Percentiles rank a stretch among this genome's conserved stretches.
Conservation (phyloP, 2,113 vertebrate species). For the Hippotragus niger region DNA sequence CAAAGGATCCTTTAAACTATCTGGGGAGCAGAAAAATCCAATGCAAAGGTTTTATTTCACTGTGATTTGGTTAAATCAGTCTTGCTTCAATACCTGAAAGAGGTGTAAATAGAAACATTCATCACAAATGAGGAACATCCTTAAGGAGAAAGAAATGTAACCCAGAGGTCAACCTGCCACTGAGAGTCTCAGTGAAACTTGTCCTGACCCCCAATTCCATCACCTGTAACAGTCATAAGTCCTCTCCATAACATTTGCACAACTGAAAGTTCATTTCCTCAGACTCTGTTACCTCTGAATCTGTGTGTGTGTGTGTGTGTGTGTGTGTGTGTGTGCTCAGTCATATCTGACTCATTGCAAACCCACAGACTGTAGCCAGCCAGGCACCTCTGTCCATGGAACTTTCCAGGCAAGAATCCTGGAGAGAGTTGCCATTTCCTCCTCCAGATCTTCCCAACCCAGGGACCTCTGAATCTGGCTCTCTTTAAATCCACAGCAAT, state of each 20-base stretch:
- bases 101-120: background rate
- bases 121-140: background rate
- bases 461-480: background rate
- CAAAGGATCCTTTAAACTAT: constrained; percentile 28
- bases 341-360: background rate
- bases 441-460: background rate
- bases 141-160: background rate
- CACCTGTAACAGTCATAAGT: background rate
- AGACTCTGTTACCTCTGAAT: background rate
- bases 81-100: background rate
- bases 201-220: background rate
- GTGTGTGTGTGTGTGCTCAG: background rate
- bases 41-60: background rate
- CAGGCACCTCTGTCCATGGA: background rate
- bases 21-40: background rate
- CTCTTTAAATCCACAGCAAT: background rate
- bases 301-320: background rate
- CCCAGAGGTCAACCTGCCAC: background rate
- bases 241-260: background rate
- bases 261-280: background rate
- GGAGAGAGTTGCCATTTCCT: background rate
- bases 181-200: background rate
- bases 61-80: background rate
- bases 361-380: background rate
- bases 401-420: background rate